Percentiles rank a stretch among this genome's conserved stretches.
Conservation (phyloP, 2,113 vertebrate species). For the Corythoichthys haematopterus region DNA sequence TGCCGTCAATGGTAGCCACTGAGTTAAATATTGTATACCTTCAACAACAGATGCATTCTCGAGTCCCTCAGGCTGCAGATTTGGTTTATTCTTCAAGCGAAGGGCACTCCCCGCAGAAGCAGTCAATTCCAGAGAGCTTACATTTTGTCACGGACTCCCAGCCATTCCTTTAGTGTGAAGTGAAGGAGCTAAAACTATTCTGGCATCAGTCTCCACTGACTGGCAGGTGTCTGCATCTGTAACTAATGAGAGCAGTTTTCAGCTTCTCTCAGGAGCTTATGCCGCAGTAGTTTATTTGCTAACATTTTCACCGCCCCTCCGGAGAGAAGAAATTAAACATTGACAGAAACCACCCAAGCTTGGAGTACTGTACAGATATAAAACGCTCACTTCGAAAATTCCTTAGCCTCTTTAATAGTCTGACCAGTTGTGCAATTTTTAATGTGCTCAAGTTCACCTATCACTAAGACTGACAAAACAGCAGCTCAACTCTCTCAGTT, state of each 20-base stretch:
- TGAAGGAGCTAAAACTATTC: slow-evolving; percentile 32
- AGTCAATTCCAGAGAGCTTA: slow-evolving; percentile 44
- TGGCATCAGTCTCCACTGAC: slow-evolving; percentile 49
- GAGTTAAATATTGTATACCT: not conserved
- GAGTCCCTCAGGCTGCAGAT: slow-evolving; percentile 29
- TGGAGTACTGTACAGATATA: slow-evolving; percentile 27
- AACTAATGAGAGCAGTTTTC: slow-evolving; percentile 63
- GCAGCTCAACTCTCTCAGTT: not conserved
- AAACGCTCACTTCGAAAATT: slow-evolving; percentile 49
- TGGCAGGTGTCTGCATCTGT: slow-evolving; percentile 59
- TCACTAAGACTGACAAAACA: not conserved
- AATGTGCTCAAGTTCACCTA: not conserved
- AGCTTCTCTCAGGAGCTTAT: slow-evolving; percentile 49
- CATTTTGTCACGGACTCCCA: slow-evolving; percentile 47
- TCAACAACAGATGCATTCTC: slow-evolving; percentile 20
- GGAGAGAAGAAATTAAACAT: slow-evolving; percentile 59
- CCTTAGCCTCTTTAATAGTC: slow-evolving; percentile 4
- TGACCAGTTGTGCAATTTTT: slow-evolving; percentile 3
- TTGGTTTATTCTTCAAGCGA: slow-evolving; percentile 29
- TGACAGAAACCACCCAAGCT: slow-evolving; percentile 59
- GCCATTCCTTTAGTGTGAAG: slow-evolving; percentile 42
- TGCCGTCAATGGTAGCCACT: too few species aligned
- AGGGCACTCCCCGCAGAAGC: slow-evolving; percentile 28
- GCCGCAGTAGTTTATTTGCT: slow-evolving; percentile 47
- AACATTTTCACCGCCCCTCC: slow-evolving; percentile 29